These are phyloP conservation scores for Polymixis lichenea DNA, from an alignment of 2,888 invertebrate genomes.

Conservation along the genomic window DNA sequence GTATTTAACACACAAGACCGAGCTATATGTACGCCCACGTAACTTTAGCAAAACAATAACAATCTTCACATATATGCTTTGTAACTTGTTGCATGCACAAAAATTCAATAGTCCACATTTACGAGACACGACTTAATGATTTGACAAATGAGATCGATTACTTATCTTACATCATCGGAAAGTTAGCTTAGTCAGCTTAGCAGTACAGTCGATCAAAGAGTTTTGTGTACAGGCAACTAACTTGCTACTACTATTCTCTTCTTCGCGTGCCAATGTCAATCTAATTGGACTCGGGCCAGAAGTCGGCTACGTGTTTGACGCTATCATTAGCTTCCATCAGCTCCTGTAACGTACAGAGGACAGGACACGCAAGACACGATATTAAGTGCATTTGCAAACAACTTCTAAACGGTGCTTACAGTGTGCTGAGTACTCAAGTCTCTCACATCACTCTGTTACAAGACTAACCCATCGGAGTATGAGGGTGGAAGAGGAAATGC, in stretches of 20 bases:
- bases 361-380: no score
- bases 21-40: conserved; percentile 40
- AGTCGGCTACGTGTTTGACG: background rate
- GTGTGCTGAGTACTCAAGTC: background rate
- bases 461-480: background rate
- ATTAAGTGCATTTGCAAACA: background rate
- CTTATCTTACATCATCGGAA: conserved; percentile 71
- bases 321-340: background rate
- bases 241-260: background rate
- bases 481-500: background rate
- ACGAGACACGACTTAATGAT: conserved; percentile 67
- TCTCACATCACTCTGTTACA: background rate
- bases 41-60: conserved; percentile 42
- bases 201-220: conserved; percentile 26
- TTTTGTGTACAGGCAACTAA: background rate
- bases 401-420: background rate
- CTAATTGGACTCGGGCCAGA: no score
- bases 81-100: conserved; percentile 56
- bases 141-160: conserved; percentile 76
- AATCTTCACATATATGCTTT: conserved; percentile 45
- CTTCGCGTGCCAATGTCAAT: no score
- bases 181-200: conserved; percentile 56
- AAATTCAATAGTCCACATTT: conserved; percentile 65
- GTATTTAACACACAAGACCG: conserved; percentile 26
- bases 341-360: background rate